These are phyloP conservation scores for Augiades crinisus DNA, from an alignment of 2,888 invertebrate genomes.

Conservation along the genomic window DNA sequence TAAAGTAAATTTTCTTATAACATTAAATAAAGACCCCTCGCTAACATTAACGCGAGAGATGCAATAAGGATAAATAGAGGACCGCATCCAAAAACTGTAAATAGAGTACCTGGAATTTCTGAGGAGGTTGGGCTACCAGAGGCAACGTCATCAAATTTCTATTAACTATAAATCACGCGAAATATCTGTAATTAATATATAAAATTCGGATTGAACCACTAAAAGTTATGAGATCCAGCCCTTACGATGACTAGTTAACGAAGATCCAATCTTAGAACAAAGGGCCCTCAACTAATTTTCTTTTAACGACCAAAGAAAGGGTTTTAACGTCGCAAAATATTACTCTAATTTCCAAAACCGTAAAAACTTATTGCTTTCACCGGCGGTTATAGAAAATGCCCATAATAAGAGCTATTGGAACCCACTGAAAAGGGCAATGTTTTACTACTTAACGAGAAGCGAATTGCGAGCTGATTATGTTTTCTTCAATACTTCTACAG, in stretches of 20 bases:
- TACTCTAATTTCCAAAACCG: conserved; percentile 33
- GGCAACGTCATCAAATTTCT: no score
- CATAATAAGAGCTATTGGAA: conserved; percentile 21
- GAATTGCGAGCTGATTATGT: no score
- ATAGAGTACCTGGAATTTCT: no score
- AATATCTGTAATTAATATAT: background rate
- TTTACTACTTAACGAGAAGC: background rate
- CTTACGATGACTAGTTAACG: background rate
- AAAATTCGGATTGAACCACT: background rate
- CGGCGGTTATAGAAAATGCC: conserved; percentile 29
- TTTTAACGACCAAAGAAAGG: conserved; percentile 33
- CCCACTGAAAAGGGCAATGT: background rate
- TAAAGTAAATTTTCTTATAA: no score
- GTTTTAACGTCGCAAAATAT: conserved; percentile 32
- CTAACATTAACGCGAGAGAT: no score
- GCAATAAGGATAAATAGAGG: no score
- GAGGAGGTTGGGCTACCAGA: no score
- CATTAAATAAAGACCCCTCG: no score
- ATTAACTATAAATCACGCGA: no score
- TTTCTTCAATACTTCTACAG: no score
- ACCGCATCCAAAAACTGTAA: no score
- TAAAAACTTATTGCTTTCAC: conserved; percentile 35
- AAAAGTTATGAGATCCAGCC: background rate
- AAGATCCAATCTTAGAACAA: conserved; percentile 6
- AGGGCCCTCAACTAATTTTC: conserved; percentile 17